These are phyloP conservation scores for Drosophila nigritarsus DNA, from an alignment of 2,888 invertebrate species.

Conservation along the genomic window DNA sequence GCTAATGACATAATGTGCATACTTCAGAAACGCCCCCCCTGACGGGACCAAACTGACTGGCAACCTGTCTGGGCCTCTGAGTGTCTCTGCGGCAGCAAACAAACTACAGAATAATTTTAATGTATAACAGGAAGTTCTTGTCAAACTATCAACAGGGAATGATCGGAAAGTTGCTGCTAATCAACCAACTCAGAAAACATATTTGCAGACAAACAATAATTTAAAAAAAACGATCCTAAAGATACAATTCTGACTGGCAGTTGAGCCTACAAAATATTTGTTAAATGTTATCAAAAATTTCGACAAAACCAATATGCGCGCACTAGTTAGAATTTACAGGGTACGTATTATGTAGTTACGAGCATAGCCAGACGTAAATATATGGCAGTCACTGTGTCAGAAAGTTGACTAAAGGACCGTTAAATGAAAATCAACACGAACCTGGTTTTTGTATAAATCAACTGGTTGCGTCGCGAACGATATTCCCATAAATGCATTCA, in stretches of 20 bases:
- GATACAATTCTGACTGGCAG: not conserved
- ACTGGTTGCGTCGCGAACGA: constrained; percentile 72
- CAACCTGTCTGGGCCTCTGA: constrained; percentile 67
- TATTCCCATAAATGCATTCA: constrained; percentile 32
- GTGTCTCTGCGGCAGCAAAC: constrained; percentile 54
- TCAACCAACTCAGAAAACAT: not conserved
- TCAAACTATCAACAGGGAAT: constrained; percentile 6
- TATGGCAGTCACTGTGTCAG: constrained; percentile 81
- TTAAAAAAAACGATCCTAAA: not conserved
- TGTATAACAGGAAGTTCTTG: not conserved
- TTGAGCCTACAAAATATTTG: not conserved
- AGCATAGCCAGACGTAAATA: constrained; percentile 64
- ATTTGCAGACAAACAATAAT: not conserved
- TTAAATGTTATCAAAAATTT: not conserved
- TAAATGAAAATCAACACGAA: constrained; percentile 81
- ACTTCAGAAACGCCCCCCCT: constrained; percentile 63
- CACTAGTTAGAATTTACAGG: constrained; percentile 5
- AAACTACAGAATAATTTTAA: constrained; percentile 18
- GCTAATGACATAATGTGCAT: constrained; percentile 82
- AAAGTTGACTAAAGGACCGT: constrained; percentile 82
- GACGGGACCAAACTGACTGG: constrained; percentile 29
- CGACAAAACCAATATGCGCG: not conserved
- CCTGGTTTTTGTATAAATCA: constrained; percentile 72
- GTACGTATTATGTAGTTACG: constrained; percentile 54
- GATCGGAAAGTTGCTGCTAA: not conserved